Base-by-base conservation (phyloP, 2,797 vertebrate species). In the Bradypodion ventrale region DNA sequence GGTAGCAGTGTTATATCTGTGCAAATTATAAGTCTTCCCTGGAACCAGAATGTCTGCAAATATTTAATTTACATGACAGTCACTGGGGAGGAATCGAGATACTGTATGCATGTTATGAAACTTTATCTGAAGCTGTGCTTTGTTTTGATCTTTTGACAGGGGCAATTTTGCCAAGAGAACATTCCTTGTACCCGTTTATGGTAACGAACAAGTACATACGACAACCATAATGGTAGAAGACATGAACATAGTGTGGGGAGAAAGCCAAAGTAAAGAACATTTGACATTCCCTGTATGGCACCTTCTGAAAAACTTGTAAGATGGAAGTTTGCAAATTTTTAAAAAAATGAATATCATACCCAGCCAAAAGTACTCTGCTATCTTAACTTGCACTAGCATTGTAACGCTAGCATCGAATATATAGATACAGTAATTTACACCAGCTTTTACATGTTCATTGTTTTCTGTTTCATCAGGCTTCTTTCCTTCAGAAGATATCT, bases 21-120 rank as follows among this genome's bases (percentile, higher is more conserved):
- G 80, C 66, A 88, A 87, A 88, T 56, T 78, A 83, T 37, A 85
- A 66, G 37, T 72, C 68, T 59, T 2, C 78, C 75, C 52, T 42
- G 72, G 74, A 89, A 15, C 2, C 2, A 79, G 49, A 59, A 79
- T 78, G 44, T 40, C 75, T 88, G 19, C 83, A 90, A 84, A 74
- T 85, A 78, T 87, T 87, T 86, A 25, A 78, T 83, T 89, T 90
- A 72, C 56, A 46, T 84, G 62, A 80, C 62, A 83, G 78, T 63
- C 82, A n/a, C 42, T 0, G 32, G 40, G 23, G 16, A 73, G 56
- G 76, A 81, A 44, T 83, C 29, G 65, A 85, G 82, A 88, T 12
- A n/a, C n/a, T n/a, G n/a, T n/a, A 4, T 56, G 44, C 52, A 44
- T 7, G 19, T 68, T 46, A 66, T 29, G 37, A 60, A 29, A 19